Evolutionary conservation across 2,113 vertebrate species (phyloP).

Genomic region (Steatornis caripensis): DNA sequence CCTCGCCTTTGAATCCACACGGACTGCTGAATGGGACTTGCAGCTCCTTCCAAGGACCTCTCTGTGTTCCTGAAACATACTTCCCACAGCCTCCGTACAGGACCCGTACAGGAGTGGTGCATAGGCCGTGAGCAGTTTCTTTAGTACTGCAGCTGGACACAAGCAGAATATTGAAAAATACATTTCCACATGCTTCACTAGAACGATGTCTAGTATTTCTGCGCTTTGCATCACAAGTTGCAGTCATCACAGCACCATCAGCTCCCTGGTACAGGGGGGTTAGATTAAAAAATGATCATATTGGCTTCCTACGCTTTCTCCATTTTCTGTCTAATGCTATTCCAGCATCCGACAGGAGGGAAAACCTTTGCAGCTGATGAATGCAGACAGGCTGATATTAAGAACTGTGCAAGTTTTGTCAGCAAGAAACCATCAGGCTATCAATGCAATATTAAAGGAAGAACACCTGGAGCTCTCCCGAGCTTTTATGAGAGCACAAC

Average conservation of each 20-base stretch:
- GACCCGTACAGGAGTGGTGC: not conserved
- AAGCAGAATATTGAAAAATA: not conserved
- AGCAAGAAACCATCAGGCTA: slow-evolving; percentile 75
- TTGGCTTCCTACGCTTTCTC: slow-evolving; percentile 10
- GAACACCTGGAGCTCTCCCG: slow-evolving; percentile 28
- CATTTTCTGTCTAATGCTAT: not conserved
- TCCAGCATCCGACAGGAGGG: not conserved
- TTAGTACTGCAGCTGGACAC: not conserved
- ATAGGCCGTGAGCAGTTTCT: rapidly evolving
- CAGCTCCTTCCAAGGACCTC: not conserved
- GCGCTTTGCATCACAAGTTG: not conserved
- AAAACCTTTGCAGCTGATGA: slow-evolving; percentile 74
- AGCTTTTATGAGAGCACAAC: not conserved
- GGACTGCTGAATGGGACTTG: not conserved
- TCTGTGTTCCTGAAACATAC: rapidly evolving
- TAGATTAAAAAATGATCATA: slow-evolving; percentile 24
- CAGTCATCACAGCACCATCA: not conserved
- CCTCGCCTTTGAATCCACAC: not conserved
- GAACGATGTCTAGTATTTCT: not conserved
- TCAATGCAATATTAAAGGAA: slow-evolving; percentile 79
- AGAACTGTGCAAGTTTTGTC: slow-evolving; percentile 58
- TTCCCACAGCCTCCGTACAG: not conserved
- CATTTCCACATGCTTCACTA: not conserved
- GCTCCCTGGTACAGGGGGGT: not conserved
- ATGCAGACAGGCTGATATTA: slow-evolving; percentile 79